These are phyloP conservation scores for Cyclina sinensis DNA, from an alignment of 1,140 invertebrate species.

Conservation along the genomic window DNA sequence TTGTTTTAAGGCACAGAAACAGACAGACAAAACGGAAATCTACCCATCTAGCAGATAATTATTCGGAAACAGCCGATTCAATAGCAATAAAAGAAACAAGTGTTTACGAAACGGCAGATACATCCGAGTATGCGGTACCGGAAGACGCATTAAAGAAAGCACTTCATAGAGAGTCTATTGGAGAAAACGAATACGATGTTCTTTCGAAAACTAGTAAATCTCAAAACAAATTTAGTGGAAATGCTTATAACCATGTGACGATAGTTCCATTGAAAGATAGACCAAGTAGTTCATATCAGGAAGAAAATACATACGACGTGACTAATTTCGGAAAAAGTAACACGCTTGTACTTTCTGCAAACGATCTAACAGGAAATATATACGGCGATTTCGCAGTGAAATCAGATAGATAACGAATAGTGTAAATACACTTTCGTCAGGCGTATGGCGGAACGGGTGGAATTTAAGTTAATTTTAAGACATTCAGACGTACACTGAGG, in stretches of 20 bases:
- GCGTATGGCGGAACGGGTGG: too few species aligned
- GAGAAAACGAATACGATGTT: constrained; percentile 48
- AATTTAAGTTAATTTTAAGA: too few species aligned
- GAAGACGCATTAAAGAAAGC: constrained; percentile 23
- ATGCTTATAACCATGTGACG: constrained; percentile 34
- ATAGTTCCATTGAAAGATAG: constrained; percentile 9
- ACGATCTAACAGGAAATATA: constrained; percentile 1
- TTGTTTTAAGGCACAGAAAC: background rate
- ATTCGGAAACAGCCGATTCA: constrained; percentile 20
- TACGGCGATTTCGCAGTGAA: constrained; percentile 6
- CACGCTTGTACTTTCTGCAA: constrained; percentile 14
- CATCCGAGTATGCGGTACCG: constrained; percentile 15
- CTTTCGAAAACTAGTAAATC: background rate
- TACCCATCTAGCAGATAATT: background rate
- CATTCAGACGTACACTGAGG: too few species aligned
- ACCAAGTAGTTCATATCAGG: background rate
- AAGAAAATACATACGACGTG: constrained; percentile 28
- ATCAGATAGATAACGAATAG: background rate
- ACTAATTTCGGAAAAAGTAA: constrained; percentile 19
- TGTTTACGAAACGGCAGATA: constrained; percentile 21
- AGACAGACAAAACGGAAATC: background rate
- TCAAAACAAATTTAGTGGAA: background rate
- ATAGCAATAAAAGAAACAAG: constrained; percentile 39
- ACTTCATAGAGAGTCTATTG: constrained; percentile 15
- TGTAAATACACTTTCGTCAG: too few species aligned